Base-by-base conservation (phyloP, 1,140 invertebrate species). In the Drosophila rhopaloa region DNA sequence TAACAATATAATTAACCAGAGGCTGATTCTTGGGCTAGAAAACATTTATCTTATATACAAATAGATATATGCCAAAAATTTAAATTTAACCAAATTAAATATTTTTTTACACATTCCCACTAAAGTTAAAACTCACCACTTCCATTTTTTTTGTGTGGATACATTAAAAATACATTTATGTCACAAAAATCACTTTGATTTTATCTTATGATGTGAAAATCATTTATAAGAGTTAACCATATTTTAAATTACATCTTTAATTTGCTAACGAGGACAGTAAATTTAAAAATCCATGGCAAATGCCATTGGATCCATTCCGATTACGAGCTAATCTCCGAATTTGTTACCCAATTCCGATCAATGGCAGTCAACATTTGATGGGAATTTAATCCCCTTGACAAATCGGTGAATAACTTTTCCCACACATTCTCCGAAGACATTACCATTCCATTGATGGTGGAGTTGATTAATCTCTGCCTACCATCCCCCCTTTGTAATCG, bases 401-500 rank as follows among this genome's bases (percentile, higher is more conserved):
- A 19, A 29, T 4, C 14, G 38, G 27, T 32, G 35, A 14, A 24
- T 40, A 10, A 11, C 13, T 41, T 66, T 66, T 41, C 35, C 63
- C 60, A 66, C 63, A 50, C 40, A 60, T 19, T 13, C 19, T 27
- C 11, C 14, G 2, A 2, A 13, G 60, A 48, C 2, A 24, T 50
- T 50, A 16, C 48, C 29, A 51, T 51, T 10, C 48, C 29, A 50
- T 35, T 50, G 27, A 32, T 32, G 27, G 4, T 5, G 27, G 1
- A 14, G 32, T 50, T 38, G 16, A 47, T 46, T 32, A 54, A 35
- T 19, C 27, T 47, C 16, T 24, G 29, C 48, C 29, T 51, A 6
- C n/a, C 48, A 35, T 10, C 29, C 4, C 46, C 48, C 2, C 48
- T 50, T 24, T 43, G 44, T 24, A 27, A 66, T 67, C 60, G 60